Percentiles rank a stretch among this genome's conserved stretches.
These are phyloP conservation scores for Drosophila pegasa DNA, from an alignment of 2,888 invertebrate genomes.

Conservation along the genomic window DNA sequence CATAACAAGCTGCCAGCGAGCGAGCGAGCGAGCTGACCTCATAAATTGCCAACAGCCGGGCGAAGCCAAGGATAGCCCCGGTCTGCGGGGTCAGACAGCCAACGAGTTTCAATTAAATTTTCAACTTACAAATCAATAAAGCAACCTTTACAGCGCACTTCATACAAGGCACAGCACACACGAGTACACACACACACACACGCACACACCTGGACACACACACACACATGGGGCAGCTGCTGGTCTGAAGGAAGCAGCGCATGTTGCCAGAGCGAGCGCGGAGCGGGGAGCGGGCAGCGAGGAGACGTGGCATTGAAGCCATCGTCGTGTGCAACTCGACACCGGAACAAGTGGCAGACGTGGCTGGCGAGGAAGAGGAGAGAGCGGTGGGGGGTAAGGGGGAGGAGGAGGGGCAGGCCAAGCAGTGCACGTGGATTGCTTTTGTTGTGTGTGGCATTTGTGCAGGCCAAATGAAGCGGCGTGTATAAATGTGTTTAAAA, in stretches of 20 bases:
- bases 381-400: too few species aligned
- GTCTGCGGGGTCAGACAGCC: slow-evolving; percentile 1
- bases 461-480: slow-evolving; percentile 48
- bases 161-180: slow-evolving; percentile 48
- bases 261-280: too few species aligned
- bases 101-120: slow-evolving; percentile 76
- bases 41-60: slow-evolving; percentile 48
- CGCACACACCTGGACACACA: too few species aligned
- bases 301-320: slow-evolving; percentile 38
- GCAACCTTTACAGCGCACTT: slow-evolving; percentile 77
- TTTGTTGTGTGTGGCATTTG: slow-evolving; percentile 19
- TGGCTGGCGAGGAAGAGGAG: not conserved
- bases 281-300: not conserved
- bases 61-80: slow-evolving; percentile 29
- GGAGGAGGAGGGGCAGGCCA: too few species aligned
- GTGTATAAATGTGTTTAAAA: slow-evolving; percentile 67
- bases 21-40: slow-evolving; percentile 39
- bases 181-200: slow-evolving; percentile 6
- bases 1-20: slow-evolving; percentile 36
- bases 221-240: slow-evolving; percentile 48
- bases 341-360: slow-evolving; percentile 77
- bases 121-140: slow-evolving; percentile 79
- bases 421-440: slow-evolving; percentile 6
- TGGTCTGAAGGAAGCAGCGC: slow-evolving; percentile 26
- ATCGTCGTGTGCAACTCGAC: slow-evolving; percentile 75